Base-by-base conservation (phyloP, 2,888 invertebrate genomes). In the Morinoia aosen region DNA sequence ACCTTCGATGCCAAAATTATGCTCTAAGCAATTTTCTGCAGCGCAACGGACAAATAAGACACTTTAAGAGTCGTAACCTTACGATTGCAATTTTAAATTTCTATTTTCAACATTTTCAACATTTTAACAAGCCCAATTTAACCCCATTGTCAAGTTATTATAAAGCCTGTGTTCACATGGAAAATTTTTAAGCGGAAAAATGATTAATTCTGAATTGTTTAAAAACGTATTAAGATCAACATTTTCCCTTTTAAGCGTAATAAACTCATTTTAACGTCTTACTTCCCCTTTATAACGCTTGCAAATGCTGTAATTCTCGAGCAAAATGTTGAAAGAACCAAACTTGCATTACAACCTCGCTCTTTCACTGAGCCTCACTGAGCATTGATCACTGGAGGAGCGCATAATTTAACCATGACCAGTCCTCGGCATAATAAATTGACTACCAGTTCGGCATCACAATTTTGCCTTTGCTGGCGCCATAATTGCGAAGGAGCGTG, bases 381-480 rank as follows among this genome's bases (percentile, higher is more conserved):
- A 76, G 76, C 76, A 76, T 76, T 76, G 76, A 76, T 76, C 76
- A 76, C 33, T 76, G 76, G 76, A 10, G 76, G 76, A 76, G 76
- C 76, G 76, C 76, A 76, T 76, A 76, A 76, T 76, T 76, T 76
- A 76, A 76, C 76, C 76, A 76, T 76, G 76, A 76, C 76, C 76
- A 76, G 76, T 76, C 76, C 76, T 76, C 76, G 76, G 76, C 76
- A 76, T 76, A 76, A 76, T 76, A 76, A 76, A 76, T 76, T 76
- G 76, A 76, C 76, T 76, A 16, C 76, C 76, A 76, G 76, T 76
- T 76, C 76, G 76, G 76, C 76, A 76, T 76, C 76, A 76, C 76
- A 76, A 76, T 76, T 76, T 76, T 76, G 76, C 76, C 76, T 76
- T 76, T 33, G 76, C 76, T 76, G 76, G 76, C 76, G 76, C 76